phyloP scores from a whole-genome alignment of 2,797 vertebrate genomes.

The Paedocypris micromegethes region DNA sequence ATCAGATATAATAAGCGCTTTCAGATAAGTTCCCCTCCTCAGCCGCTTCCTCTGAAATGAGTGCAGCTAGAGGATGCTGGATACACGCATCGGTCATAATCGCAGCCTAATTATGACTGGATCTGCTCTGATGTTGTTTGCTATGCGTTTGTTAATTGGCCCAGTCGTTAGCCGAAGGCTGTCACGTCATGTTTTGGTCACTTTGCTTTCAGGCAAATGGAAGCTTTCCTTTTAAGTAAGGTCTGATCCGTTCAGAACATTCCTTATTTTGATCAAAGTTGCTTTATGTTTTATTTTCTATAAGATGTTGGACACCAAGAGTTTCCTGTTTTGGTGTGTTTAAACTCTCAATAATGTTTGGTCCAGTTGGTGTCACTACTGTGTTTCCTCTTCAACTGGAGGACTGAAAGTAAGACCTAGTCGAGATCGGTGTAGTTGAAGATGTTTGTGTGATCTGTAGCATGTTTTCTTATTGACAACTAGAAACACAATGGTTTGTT shows the following conservation, averaged over 20 bases:
- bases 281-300: no score
- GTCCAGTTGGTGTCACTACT: neutral
- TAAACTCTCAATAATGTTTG: neutral
- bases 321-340: no score
- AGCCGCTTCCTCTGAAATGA: constrained; percentile 32
- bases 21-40: constrained; percentile 14
- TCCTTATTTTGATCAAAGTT: no score
- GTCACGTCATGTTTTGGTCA: constrained; percentile 16
- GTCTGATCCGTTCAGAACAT: neutral
- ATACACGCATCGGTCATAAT: constrained; percentile 34
- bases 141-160: constrained; percentile 24
- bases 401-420: no score
- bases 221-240: neutral
- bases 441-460: no score
- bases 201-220: constrained; percentile 7
- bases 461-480: no score
- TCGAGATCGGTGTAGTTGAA: no score
- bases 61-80: constrained; percentile 29
- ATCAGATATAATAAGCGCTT: constrained; percentile 36
- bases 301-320: no score
- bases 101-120: constrained; percentile 32
- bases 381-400: neutral
- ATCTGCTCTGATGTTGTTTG: constrained; percentile 22
- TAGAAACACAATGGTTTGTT: no score
- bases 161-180: constrained; percentile 11